These are phyloP conservation scores for Labeo catla DNA, from an alignment of 2,113 vertebrate genomes.

Conservation along the genomic window DNA sequence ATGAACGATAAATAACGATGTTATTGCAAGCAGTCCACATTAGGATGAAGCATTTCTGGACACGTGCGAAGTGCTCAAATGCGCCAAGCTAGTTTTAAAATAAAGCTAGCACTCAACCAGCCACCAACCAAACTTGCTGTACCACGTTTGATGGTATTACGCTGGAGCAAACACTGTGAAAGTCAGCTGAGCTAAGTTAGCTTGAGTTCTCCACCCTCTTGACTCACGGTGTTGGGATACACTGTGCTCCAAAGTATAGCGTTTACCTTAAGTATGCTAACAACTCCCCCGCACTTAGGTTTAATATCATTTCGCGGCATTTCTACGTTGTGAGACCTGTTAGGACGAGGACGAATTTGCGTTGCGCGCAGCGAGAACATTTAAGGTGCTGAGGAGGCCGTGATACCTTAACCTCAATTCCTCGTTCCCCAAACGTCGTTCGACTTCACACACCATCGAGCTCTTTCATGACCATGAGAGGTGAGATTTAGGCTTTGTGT, in stretches of 20 bases:
- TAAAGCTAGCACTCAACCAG: background rate
- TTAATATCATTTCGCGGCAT: background rate
- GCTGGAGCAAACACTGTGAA: slow-evolving; percentile 49
- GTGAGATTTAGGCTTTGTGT: slow-evolving; percentile 45
- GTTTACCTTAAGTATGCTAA: slow-evolving; percentile 13
- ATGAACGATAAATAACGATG: background rate
- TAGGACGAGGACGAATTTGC: slow-evolving; percentile 13
- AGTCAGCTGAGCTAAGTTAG: slow-evolving; percentile 17
- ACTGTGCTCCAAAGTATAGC: slow-evolving; percentile 1
- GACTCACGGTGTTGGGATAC: slow-evolving; percentile 10
- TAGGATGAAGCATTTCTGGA: slow-evolving; percentile 16
- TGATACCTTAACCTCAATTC: slow-evolving; percentile 41
- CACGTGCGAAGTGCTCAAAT: background rate
- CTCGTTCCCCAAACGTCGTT: slow-evolving; percentile 8
- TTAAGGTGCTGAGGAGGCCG: slow-evolving; percentile 44
- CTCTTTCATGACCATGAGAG: slow-evolving; percentile 37
- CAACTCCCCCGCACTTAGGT: background rate
- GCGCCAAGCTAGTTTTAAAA: background rate
- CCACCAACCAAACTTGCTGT: slow-evolving; percentile 17
- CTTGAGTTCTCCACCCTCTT: slow-evolving; percentile 29
- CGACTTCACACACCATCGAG: slow-evolving; percentile 10
- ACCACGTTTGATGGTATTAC: slow-evolving; percentile 11
- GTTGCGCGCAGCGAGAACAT: slow-evolving; percentile 20
- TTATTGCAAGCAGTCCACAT: background rate
- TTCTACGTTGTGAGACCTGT: background rate